These are phyloP conservation scores for Meteorus cinctellus DNA, from an alignment of 2,888 invertebrate genomes.

Conservation along the genomic window DNA sequence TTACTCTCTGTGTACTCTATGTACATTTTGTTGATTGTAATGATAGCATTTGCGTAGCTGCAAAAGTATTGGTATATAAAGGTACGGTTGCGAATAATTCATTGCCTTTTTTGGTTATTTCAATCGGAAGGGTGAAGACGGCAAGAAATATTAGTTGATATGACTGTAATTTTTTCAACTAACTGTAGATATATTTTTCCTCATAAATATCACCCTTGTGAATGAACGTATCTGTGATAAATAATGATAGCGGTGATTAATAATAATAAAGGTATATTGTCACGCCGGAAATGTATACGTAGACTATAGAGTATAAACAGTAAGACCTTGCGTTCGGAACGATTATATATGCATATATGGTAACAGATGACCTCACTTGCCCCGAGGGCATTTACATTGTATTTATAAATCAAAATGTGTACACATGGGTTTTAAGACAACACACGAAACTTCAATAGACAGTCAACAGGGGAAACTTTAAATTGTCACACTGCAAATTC, in stretches of 20 bases:
- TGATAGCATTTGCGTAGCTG: not conserved
- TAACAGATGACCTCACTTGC: conserved; percentile 11
- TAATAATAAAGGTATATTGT: not conserved
- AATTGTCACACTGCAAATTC: not conserved
- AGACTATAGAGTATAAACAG: conserved; percentile 10
- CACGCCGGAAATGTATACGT: not conserved
- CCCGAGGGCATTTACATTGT: not conserved
- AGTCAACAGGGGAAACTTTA: not conserved
- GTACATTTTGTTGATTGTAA: not conserved
- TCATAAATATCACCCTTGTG: not conserved
- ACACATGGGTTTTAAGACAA: not conserved
- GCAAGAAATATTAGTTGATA: not conserved
- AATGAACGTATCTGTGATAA: not conserved
- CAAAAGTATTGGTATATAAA: not conserved
- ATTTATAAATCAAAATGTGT: conserved; percentile 8
- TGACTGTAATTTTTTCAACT: not conserved
- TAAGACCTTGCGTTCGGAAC: not conserved
- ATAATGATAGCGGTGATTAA: not conserved
- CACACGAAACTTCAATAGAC: not conserved
- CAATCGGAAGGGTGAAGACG: not conserved
- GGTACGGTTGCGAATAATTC: not conserved
- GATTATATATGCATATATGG: conserved; percentile 5
- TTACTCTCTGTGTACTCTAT: not conserved
- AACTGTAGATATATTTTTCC: not conserved
- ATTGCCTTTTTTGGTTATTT: not conserved